Percentiles rank a stretch among this genome's conserved stretches.
These are phyloP conservation scores for Leucoraja ocellata DNA, from an alignment of 2,797 vertebrate genomes.

Conservation along the genomic window DNA sequence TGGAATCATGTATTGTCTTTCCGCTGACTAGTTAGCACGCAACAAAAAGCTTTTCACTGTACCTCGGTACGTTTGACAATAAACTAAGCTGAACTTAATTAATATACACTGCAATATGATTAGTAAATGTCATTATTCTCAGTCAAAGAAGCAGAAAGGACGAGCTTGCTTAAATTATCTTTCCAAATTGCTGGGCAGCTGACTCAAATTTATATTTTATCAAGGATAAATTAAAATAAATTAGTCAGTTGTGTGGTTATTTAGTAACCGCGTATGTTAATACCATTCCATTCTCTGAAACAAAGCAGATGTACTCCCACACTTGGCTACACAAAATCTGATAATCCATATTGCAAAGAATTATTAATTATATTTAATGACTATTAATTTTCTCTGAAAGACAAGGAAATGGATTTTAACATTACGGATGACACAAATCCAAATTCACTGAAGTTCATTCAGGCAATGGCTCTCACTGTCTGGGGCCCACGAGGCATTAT, in stretches of 20 bases:
- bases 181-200: conserved; percentile 44
- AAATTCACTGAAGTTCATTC: not conserved
- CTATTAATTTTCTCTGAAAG: conserved; percentile 50
- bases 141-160: not conserved
- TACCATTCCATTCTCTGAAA: conserved; percentile 55
- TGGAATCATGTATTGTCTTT: too few relatives aligned
- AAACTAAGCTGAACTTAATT: too few relatives aligned
- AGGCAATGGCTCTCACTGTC: conserved; percentile 9
- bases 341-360: conserved; percentile 55
- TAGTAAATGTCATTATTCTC: not conserved
- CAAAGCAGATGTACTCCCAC: conserved; percentile 57
- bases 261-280: conserved; percentile 55
- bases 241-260: conserved; percentile 47
- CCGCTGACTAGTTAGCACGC: too few relatives aligned
- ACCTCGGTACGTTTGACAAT: too few relatives aligned
- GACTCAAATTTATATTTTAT: conserved; percentile 44
- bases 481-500: not conserved
- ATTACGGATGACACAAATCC: conserved; percentile 49
- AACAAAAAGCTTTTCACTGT: too few relatives aligned
- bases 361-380: conserved; percentile 55
- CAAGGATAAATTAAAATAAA: conserved; percentile 54
- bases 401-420: conserved; percentile 52
- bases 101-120: not conserved
- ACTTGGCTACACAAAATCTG: conserved; percentile 52
- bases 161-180: conserved; percentile 42